Base-by-base conservation (phyloP, 2,113 vertebrate species). In the Pachyramphus minor region DNA sequence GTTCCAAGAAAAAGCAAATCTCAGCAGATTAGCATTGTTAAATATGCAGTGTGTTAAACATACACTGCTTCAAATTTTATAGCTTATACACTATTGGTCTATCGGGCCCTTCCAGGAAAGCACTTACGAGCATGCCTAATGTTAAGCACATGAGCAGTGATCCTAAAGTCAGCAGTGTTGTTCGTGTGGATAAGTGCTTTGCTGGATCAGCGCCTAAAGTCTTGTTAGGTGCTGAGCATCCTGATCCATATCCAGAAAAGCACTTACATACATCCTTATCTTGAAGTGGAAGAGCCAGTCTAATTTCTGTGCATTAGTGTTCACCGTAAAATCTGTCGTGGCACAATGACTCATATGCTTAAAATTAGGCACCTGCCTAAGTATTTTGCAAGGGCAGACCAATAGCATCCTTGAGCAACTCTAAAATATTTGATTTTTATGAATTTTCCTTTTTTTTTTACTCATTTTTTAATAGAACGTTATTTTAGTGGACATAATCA, bases 211-310 rank as follows among this genome's bases (percentile, higher is more conserved):
- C 35, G 93, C 95, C 95, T 95, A 10, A 90, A 92, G 86, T 56
- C 93, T 77, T 90, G 93, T 88, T 95, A 96, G 93, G 96, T 97
- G 95, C 95, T 96, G 90, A 95, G 88, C 95, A 95, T 93, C 92
- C 95, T 95, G 96, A 96, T 93, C 95, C 69, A 92, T 92, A 90
- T 96, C 96, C 96, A 97, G 96, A 86, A 96, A 95, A 96, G 90
- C 95, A 95, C 96, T 96, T 95, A 96, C 0, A 0, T 86, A 79
- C 79, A 39, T 21, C 92, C 93, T 97, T 97, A 96, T 96, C 96
- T 96, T 81, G 92, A 92, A 81, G 83, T 92, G 83, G 79, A 81
- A 78, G 95, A 82, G 64, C 76, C 69, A 55, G 83, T 56, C 95
- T 90, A 63, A 56, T 80, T 86, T 78, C 82, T 93, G 87, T 96